Evolutionary conservation across 2,113 vertebrate genomes (phyloP), one percentile per base, ranked within the genome.

Genomic region (Phrynosoma platyrhinos): DNA sequence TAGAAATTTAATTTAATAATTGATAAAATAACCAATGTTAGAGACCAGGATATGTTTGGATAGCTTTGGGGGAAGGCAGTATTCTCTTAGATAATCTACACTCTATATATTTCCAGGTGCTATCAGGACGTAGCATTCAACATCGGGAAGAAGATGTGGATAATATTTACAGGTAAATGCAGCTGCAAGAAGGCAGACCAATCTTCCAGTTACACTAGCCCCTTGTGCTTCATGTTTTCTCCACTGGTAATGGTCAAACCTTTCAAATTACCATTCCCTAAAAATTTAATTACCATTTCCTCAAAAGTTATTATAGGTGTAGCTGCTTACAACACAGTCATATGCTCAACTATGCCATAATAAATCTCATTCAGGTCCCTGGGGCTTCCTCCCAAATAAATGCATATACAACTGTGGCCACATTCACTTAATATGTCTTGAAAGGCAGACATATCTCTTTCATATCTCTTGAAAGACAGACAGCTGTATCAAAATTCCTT

Each of bases 101-200:
- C 13, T 40, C 1, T 75, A 90, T 91, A 18, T 91, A 23, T 90
- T 86, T 91, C 12, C 79, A 97, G 97, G 90, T 80, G 36, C 94
- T 93, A 5, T 83, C 91, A 0, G 89, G 47, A 0, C 89, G 86
- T 78, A 89, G 0, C 2, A 87, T 92, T 79, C 88, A 89, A 64
- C n/a, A 90, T 79, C 36, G 8, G 0, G 18, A 62, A 47, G 3
- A 79, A 30, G 55, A 13, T 86, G 64, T n/a, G 42, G 71, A 69
- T 9, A 79, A 58, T 1, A 42, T 77, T 72, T 95, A 94, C 95
- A 97, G 97, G 97, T 97, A 96, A 92, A 76, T 1, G 2, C 0
- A 5, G 47, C 12, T 14, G 0, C 0, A 12, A 27, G 27, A 80
- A 77, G 32, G 32, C 52, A 90, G 74, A 91, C n/a, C 23, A 23